Evolutionary conservation across 2,888 invertebrate genomes (phyloP), one percentile per base, ranked within the genome.

Genomic region (Carabus problematicus): DNA sequence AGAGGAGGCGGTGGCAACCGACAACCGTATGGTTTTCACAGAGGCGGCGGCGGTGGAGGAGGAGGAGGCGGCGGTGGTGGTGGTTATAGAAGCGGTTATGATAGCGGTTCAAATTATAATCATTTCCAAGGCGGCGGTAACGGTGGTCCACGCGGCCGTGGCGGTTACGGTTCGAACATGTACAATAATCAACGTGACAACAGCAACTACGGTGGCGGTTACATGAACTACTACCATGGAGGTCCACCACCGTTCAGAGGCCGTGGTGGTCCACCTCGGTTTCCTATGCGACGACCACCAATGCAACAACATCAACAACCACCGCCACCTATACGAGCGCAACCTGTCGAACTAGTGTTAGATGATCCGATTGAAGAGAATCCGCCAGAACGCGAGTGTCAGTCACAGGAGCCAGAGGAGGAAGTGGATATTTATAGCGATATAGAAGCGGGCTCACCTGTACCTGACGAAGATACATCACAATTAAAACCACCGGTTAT

Each of bases 341-440:
- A 41, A 40, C 68, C 18, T n/a, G 19, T 69, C n/a, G 69, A 69
- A 55, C 16, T 69, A 7, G 55, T 62, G 16, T 45, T 62, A 43
- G 69, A 69, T 40, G 69, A 69, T 42, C 69, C 69, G 14, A 12
- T 49, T 12, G 66, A 66, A 58, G 60, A 68, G 9, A 61, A 49
- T 29, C 2, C 19, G 42, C 40, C 40, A 14, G 66, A 66, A 14
- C 29, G 29, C 6, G 29, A 29, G 3, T 29, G 29, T 29, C 19
- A 58, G 8, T 40, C 59, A n/a, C 3, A 40, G 1, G 60, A 43
- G 16, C 55, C 42, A 16, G 56, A 69, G 16, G 69, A 69, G 1
- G 87, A 88, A 71, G 82, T 86, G 45, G 88, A 89, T 74, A 85
- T 88, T 72, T 89, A 88, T 75, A 86, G 87, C 72, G 88, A 89